Evolutionary conservation across 1,140 invertebrate species (phyloP).

Genomic region (Drosophila sp.): DNA sequence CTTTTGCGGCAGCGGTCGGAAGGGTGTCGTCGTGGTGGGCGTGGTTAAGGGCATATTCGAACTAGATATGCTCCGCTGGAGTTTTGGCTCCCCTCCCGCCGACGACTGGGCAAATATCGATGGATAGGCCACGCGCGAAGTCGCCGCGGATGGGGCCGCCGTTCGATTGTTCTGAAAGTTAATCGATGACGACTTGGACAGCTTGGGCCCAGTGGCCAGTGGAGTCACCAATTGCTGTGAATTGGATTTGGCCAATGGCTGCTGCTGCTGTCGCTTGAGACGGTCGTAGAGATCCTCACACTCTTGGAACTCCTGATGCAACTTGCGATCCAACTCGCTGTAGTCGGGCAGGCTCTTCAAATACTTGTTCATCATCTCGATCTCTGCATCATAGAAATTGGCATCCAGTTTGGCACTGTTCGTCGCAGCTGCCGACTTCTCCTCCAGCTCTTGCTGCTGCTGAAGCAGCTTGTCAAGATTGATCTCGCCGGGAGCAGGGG

Average conservation of each 20-base stretch:
- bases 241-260: slow-evolving; percentile 72
- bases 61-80: slow-evolving; percentile 79
- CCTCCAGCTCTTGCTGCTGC: slow-evolving; percentile 73
- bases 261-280: slow-evolving; percentile 65
- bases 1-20: slow-evolving; percentile 35
- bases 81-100: slow-evolving; percentile 51
- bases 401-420: slow-evolving; percentile 72
- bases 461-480: slow-evolving; percentile 70
- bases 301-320: slow-evolving; percentile 81
- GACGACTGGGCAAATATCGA: slow-evolving; percentile 66
- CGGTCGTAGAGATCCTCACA: slow-evolving; percentile 81
- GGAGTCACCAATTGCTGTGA: slow-evolving; percentile 65
- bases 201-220: slow-evolving; percentile 9
- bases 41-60: slow-evolving; percentile 65
- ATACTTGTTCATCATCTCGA: slow-evolving; percentile 83
- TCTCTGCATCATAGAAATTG: slow-evolving; percentile 81
- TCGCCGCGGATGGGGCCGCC: not conserved
- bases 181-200: slow-evolving; percentile 71
- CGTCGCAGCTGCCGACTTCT: slow-evolving; percentile 68
- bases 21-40: slow-evolving; percentile 7
- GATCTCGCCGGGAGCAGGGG: slow-evolving; percentile 36
- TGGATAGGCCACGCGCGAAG: slow-evolving; percentile 68
- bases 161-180: slow-evolving; percentile 60
- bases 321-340: slow-evolving; percentile 77
- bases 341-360: slow-evolving; percentile 82